Base-by-base conservation (phyloP, 2,888 invertebrate genomes). In the Agonopterix alstromeriana region DNA sequence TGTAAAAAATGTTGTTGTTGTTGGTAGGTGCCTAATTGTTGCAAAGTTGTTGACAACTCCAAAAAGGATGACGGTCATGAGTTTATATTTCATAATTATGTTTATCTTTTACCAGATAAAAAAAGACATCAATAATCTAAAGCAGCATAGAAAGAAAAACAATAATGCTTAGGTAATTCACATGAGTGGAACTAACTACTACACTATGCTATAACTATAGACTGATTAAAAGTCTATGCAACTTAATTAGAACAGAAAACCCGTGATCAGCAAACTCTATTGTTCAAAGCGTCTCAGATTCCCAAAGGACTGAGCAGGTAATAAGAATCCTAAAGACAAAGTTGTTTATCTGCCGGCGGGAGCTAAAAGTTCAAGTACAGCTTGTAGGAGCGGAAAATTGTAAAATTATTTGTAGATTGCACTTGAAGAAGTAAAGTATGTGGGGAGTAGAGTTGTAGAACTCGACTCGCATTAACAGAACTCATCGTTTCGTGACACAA, bases 401-500 rank as follows among this genome's bases (percentile, higher is more conserved):
- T 47, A 50, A 52, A 53, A 52, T 50, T 48, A 51, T 53, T 44
- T 46, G 35, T 48, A 49, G 52, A 52, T 62, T 58, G 50, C 54
- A 55, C 62, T 59, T 55, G 58, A 57, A 58, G 38, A 11, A 55
- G 47, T 43, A 12, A 45, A 12, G 35, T 45, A 36, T 36, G 9
- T 47, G 45, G 36, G 35, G 54, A 56, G 54, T 53, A 48, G 47
- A 50, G 47, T 46, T 43, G 52, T 45, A 27, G 48, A 49, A 43
- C 47, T 54, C 52, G 55, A 52, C 51, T 50, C 36, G 11, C 45
- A 8, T 12, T 36, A 45, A 36, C 3, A 27, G 38, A 59, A 63
- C 58, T 57, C 59, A 52, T 57, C 52, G 54, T 56, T 60, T 35
- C 48, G 42, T 49, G 45, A 57, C 56, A 81, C 76, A 80, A 84